A percentile compares a stretch with the other conserved stretches of the same genome.
Conservation (phyloP, 2,797 vertebrate genomes). For the Pipistrellus pygmaeus region DNA sequence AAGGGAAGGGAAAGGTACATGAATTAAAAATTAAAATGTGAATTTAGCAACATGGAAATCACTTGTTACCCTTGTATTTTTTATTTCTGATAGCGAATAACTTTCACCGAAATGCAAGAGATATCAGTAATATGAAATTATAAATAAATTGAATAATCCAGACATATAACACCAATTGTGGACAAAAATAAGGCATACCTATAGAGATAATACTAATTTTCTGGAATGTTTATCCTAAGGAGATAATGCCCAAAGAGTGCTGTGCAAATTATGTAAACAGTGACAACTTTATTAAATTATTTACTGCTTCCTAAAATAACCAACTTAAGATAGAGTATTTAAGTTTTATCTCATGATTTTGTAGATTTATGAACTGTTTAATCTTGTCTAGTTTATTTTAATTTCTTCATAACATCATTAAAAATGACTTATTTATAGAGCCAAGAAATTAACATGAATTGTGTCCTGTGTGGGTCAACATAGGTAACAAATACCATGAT, state of each 20-base stretch:
- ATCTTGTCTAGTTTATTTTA: not conserved
- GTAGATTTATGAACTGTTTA: not conserved
- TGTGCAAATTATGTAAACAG: not conserved
- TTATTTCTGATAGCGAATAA: not conserved
- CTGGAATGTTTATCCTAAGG: not conserved
- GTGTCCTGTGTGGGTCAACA: not conserved
- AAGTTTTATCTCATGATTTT: not conserved
- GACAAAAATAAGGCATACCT: not conserved
- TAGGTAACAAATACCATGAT: not conserved
- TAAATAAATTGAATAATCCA: not conserved
- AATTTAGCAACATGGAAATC: not conserved
- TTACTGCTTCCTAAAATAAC: not conserved
- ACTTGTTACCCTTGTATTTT: not conserved
- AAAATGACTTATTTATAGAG: not conserved
- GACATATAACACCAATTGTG: not conserved
- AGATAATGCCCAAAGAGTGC: not conserved
- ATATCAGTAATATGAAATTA: not conserved
- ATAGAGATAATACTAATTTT: not conserved
- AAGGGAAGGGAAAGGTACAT: not conserved
- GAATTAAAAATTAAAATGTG: not conserved
- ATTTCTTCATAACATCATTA: not conserved
- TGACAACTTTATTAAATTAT: not conserved
- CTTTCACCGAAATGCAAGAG: not conserved
- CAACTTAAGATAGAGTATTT: not conserved
- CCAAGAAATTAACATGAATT: not conserved